Evolutionary conservation across 2,888 invertebrate species (phyloP), one percentile per base, ranked within the genome.

Genomic region (Macropis europaea): DNA sequence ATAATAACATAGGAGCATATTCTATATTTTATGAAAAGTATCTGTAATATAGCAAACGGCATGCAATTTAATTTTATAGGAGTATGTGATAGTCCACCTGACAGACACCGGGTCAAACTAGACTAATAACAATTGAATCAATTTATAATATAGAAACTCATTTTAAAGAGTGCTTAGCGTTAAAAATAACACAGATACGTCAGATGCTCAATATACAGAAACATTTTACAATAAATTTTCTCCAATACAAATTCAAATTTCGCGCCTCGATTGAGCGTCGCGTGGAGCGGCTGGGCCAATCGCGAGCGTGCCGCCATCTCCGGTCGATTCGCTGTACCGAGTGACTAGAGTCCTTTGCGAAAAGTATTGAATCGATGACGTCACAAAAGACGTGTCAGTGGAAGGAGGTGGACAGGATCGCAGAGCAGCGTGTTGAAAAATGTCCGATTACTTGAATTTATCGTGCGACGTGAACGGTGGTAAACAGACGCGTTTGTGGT

Each of bases 301-400:
- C 34, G 53, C 36, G 30, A 4, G 5, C 1, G 73, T 81, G 76
- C 13, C 69, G 79, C 68, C 83, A 83, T 75, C 83, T 77, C 15
- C 26, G 9, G 73, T 5, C 26, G 5, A 6, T 1, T 15, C 0
- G 11, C 0, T 0, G 32, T 2, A 56, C 5, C 48, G 24, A 1
- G 19, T 22, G 4, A 43, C 36, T 63, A 61, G 74, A 74, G 69
- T 66, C 66, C 78, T 79, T 79, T 60, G 81, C 77, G 86, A 89
- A 89, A 89, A 89, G 89, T 89, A 89, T 89, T 89, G 89, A 89
- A 88, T 89, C 88, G 85, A 77, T 89, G 89, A 89, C 89, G 89
- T 89, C 89, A 89, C 89, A 89, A 89, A 89, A 88, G 89, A 87
- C 83, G 83, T 79, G 84, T 81, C 77, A 78, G 86, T 84, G 84